Percentiles rank a stretch among this genome's conserved stretches.
Evolutionary conservation across 2,797 vertebrate species (phyloP).

Genomic region (Peromyscus aztecus): DNA sequence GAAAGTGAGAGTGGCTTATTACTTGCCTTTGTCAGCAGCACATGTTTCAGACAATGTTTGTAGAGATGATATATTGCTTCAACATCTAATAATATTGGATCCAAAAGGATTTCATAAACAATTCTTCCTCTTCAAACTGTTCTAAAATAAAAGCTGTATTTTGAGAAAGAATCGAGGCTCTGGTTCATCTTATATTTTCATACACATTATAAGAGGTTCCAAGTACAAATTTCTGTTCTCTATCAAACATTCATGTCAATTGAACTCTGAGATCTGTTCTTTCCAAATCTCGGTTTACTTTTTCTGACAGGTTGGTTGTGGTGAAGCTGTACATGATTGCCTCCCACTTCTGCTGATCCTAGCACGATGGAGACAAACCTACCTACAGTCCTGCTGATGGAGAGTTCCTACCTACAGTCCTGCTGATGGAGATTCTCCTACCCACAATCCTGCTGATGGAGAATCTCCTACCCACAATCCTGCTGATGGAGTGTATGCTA

Average conservation of each 20-base stretch:
- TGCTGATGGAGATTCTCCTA: not conserved
- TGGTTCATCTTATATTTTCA: conserved; percentile 15
- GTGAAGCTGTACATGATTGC: not conserved
- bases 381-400: no score
- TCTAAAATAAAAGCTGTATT: conserved; percentile 1
- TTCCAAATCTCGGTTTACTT: not conserved
- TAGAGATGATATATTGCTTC: not conserved
- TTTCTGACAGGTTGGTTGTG: not conserved
- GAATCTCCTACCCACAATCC: no score
- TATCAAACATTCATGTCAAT: not conserved
- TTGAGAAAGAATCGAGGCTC: not conserved
- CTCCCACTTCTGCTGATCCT: not conserved
- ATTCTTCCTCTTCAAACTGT: not conserved
- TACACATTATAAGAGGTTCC: not conserved
- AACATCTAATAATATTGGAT: not conserved
- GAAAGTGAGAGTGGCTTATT: not conserved
- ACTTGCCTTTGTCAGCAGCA: not conserved
- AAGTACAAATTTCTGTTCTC: not conserved
- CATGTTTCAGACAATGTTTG: not conserved
- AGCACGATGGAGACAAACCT: not conserved
- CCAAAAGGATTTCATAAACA: not conserved
- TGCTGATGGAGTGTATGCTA: not conserved
- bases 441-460: not conserved
- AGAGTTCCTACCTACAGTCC: not conserved
- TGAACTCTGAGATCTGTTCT: conserved; percentile 21